Conservation (phyloP, 2,888 invertebrate species). For the Pogonocherus hispidulus region DNA sequence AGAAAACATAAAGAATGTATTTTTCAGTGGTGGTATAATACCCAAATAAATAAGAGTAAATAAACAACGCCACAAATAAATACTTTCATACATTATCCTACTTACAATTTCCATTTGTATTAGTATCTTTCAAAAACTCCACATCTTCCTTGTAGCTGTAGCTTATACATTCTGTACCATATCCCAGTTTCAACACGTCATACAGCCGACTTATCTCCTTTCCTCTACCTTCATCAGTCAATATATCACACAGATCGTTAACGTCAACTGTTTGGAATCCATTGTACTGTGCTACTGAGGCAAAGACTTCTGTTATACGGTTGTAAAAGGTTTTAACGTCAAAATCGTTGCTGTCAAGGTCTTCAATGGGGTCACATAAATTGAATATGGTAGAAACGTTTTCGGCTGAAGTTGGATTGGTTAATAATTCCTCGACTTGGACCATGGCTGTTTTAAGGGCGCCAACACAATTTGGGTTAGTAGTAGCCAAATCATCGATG, state of each 20-base stretch:
- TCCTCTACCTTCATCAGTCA: slow-evolving; percentile 82
- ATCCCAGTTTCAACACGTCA: slow-evolving; percentile 72
- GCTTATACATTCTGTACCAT: slow-evolving; percentile 13
- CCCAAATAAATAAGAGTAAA: neutral
- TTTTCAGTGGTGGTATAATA: neutral
- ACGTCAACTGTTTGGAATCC: slow-evolving; percentile 69
- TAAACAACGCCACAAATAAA: neutral
- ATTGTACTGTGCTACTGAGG: slow-evolving; percentile 21
- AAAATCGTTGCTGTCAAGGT: neutral
- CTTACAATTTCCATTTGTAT: neutral
- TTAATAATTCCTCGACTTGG: slow-evolving; percentile 62
- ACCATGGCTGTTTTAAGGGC: slow-evolving; percentile 67
- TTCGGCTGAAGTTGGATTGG: slow-evolving; percentile 55
- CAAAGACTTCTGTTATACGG: slow-evolving; percentile 7
- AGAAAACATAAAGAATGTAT: too few species aligned
- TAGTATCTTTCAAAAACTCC: neutral
- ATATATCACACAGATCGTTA: slow-evolving; percentile 74
- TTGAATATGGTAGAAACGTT: slow-evolving; percentile 62
- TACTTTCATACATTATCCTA: neutral
- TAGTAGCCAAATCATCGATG: slow-evolving; percentile 66
- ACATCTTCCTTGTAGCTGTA: slow-evolving; percentile 10
- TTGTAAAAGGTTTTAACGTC: slow-evolving; percentile 15
- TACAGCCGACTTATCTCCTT: slow-evolving; percentile 47
- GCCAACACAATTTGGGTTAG: slow-evolving; percentile 66
- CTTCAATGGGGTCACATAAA: slow-evolving; percentile 28